Base-by-base conservation (phyloP, 2,797 vertebrate genomes). In the Coilia nasus region DNA sequence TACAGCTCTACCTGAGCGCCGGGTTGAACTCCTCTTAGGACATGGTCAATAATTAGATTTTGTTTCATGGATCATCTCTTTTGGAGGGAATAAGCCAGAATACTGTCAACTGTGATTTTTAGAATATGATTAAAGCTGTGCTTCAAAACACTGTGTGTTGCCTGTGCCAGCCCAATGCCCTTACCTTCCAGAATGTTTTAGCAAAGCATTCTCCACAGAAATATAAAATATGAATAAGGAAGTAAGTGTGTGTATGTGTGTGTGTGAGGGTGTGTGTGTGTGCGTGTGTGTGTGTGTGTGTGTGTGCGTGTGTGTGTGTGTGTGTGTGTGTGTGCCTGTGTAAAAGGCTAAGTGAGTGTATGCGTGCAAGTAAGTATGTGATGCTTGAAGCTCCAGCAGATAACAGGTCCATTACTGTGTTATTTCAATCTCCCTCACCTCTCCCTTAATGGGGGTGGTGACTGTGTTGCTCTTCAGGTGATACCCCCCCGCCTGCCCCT, bases 331-430 rank as follows among this genome's bases (percentile, higher is more conserved):
- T 67, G 23, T 67, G 23, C 31, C 15, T 19, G 6, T 78, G 35
- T 2, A 5, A 41, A 86, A 81, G 85, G 54, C 75, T 62, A 89
- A 87, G 85, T 91, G 90, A 92, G 35, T 41, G 35, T 41, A 5
- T 41, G 83, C 15, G 41, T 78, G 41, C 28, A 86, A 87, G 64
- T 46, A 31, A n/a, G 83, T 71, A 11, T 78, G 31, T 78, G 71
- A 78, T 78, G 35, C 71, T 78, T 44, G 17, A 6, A 44, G 35
- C 71, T 6, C 15, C 71, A 75, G 60, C 87, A 85, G 90, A 90
- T 90, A 90, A 90, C 31, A 86, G 71, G 28, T 54, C 85, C 86
- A 88, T 90, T 88, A 89, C 81, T 83, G 71, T 88, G 87, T 89
- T 90, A 88, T 89, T 90, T 88, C 87, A 89, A 88, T 85, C 54